Percentiles rank a stretch among this genome's conserved stretches.
Evolutionary conservation across 2,888 invertebrate genomes (phyloP).

Genomic region (Nephrotoma flavescens): DNA sequence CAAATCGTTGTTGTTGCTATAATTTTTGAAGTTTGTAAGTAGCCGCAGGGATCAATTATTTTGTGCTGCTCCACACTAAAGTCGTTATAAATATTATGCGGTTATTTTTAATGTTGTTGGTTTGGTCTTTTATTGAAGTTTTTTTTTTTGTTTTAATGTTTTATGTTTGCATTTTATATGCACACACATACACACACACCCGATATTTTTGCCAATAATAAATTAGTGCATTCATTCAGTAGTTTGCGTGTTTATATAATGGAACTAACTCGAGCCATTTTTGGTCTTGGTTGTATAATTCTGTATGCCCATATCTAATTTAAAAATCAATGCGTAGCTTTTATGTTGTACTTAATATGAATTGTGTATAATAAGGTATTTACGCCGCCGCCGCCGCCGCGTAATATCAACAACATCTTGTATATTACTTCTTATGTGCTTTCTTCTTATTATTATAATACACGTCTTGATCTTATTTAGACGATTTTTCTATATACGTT

Average conservation of each 20-base stretch:
- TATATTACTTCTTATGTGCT: neutral
- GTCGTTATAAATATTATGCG: conserved; percentile 1
- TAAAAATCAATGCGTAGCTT: neutral
- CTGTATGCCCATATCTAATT: neutral
- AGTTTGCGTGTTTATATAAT: neutral
- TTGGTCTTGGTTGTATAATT: neutral
- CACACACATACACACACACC: neutral
- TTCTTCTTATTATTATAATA: neutral
- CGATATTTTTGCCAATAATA: neutral
- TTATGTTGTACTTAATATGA: neutral
- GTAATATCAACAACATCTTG: neutral
- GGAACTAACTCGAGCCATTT: neutral
- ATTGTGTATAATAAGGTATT: neutral
- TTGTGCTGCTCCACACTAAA: conserved; percentile 1
- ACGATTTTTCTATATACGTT: neutral
- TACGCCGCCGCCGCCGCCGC: neutral
- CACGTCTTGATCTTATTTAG: neutral
- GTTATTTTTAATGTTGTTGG: neutral
- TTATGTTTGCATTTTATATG: neutral
- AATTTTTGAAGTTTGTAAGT: conserved; percentile 5
- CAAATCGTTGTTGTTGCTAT: neutral
- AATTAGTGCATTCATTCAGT: neutral
- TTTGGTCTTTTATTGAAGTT: neutral
- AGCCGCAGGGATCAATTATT: conserved; percentile 9
- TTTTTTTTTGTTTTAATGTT: neutral